These are phyloP conservation scores for Ectemnius lituratus DNA, from an alignment of 2,888 invertebrate species.

Conservation along the genomic window DNA sequence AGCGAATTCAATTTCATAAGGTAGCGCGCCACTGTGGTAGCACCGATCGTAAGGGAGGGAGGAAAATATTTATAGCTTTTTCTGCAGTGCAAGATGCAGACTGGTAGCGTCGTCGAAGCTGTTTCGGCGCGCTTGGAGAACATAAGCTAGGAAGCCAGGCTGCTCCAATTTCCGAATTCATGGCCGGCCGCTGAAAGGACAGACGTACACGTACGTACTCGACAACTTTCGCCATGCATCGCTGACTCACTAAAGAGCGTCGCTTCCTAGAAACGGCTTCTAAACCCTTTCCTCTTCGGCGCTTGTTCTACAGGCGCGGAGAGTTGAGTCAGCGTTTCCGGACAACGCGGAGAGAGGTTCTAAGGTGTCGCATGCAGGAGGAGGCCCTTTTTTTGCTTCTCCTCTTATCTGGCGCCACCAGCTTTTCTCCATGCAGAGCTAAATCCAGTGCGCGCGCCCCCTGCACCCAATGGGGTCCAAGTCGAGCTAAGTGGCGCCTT, in stretches of 20 bases:
- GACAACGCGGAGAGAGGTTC: slow-evolving; percentile 25
- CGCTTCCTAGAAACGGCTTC: slow-evolving; percentile 1
- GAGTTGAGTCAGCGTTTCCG: slow-evolving; percentile 36
- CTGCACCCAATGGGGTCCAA: slow-evolving; percentile 34
- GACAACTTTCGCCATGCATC: slow-evolving; percentile 32
- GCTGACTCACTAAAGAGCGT: slow-evolving; percentile 34
- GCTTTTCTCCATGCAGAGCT: slow-evolving; percentile 5
- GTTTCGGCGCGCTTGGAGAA: slow-evolving; percentile 1
- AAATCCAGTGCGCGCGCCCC: slow-evolving; percentile 16
- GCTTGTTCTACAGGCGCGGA: slow-evolving; percentile 14
- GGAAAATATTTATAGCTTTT: not conserved
- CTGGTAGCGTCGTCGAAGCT: not conserved
- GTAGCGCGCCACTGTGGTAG: slow-evolving; percentile 19
- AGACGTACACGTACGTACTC: slow-evolving; percentile 3
- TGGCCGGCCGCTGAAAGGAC: slow-evolving; percentile 15
- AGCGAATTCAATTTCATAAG: slow-evolving; percentile 30
- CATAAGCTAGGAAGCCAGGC: slow-evolving; percentile 13
- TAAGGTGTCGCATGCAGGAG: slow-evolving; percentile 12
- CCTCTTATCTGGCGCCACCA: slow-evolving; percentile 21
- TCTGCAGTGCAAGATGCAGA: not conserved
- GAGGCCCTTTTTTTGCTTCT: slow-evolving; percentile 29
- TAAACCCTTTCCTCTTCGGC: slow-evolving; percentile 11
- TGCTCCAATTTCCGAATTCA: slow-evolving; percentile 23
- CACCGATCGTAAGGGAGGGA: slow-evolving; percentile 10
- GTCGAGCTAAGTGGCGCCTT: slow-evolving; percentile 48